Evolutionary conservation across 2,113 vertebrate genomes (phyloP).

Genomic region (Colius striatus): DNA sequence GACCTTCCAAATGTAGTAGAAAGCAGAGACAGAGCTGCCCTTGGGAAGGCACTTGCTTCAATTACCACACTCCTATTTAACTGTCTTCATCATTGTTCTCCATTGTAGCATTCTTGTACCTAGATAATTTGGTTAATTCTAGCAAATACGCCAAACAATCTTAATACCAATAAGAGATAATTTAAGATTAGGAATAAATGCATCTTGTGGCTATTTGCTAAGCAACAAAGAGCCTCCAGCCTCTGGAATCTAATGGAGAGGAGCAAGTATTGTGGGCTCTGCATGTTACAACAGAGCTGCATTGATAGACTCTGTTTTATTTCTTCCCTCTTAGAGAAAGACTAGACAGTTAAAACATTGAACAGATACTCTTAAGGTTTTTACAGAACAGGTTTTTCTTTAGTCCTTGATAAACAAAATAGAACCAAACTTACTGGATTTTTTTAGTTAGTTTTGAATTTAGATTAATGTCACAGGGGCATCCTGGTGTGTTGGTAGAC

Average conservation of each 20-base stretch:
- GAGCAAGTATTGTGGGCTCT: not conserved
- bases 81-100: not conserved
- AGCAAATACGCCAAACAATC: not conserved
- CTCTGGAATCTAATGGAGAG: not conserved
- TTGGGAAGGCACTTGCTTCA: not conserved
- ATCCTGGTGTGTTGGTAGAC: not conserved
- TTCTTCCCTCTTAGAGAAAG: not conserved
- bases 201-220: not conserved
- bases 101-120: not conserved
- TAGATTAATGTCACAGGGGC: not conserved
- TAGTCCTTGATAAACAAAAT: not conserved
- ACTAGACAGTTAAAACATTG: not conserved
- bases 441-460: not conserved
- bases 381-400: not conserved
- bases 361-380: not conserved
- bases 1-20: not conserved
- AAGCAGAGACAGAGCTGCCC: not conserved
- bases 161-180: not conserved
- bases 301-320: not conserved
- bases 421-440: too few species aligned
- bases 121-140: not conserved
- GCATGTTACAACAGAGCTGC: not conserved
- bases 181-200: not conserved
- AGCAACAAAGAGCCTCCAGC: not conserved
- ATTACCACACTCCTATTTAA: not conserved